Base-by-base conservation (phyloP, 30 jellyfish, hydroid and myxozoan genomes). In the Cassiopea xamachana region DNA sequence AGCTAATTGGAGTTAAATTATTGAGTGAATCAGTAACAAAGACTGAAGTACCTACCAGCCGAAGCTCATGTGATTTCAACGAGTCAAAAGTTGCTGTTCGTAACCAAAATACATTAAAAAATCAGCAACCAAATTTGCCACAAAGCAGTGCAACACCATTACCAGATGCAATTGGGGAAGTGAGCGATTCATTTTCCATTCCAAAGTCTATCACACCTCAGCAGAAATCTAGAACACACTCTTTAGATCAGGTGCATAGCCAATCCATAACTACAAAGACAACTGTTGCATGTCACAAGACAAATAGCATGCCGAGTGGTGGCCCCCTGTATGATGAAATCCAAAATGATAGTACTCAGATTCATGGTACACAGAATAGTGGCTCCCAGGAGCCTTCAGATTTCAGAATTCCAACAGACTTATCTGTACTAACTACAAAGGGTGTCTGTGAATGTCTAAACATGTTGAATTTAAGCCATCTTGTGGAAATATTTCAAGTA, bases 401-500 rank as follows among this genome's bases (percentile, higher is more conserved):
- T 16, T 83, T 87, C 48, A 48, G 61, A 45, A 49, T 76, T 9
- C 88, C 93, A 17, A 72, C 48, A 2, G 92, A 82, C 81, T 49
- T 94, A n/a, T 69, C 86, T 16, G 58, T 50, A 17, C 12, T 94
- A 67, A 78, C 87, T 70, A 71, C 87, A 7, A 72, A 68, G 8
- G 96, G 88, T 39, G 87, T 94, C 47, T 73, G 94, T 86, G 48
- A n/a, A 44, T 83, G 91, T 67, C 80, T 94, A 80, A 50, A 48
- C 9, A 76, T 19, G 55, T 48, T 94, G 82, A 94, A 94, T 80
- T 79, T 94, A 71, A 94, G 89, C 8, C 80, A 94, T 7, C 85
- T 74, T 45, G 92, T 18, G 17, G 87, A 79, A 62, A 59, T 67
- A 14, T 94, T 94, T 71, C 70, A 75, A 15, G 90, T 85, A 16